phyloP scores from a whole-genome alignment of 2,888 invertebrate genomes.

The Tiliacea citrago region DNA sequence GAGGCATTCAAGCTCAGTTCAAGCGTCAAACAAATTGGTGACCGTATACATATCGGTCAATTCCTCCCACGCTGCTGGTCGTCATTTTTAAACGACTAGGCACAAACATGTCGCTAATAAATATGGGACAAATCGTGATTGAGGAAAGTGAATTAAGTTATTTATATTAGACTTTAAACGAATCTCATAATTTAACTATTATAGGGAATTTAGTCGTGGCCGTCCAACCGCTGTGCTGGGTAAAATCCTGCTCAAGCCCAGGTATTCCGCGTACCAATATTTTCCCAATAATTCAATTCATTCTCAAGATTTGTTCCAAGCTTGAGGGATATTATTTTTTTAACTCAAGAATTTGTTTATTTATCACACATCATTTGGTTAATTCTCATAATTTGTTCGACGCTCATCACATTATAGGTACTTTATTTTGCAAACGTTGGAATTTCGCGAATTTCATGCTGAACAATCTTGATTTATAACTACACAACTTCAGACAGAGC shows the following conservation, averaged over 20 bases:
- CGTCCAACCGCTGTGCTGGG: background rate
- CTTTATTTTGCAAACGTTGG: constrained; percentile 23
- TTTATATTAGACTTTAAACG: background rate
- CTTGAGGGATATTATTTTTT: background rate
- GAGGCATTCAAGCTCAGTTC: no score
- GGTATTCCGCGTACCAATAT: background rate
- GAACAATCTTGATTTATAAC: constrained; percentile 45
- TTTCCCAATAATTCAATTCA: background rate
- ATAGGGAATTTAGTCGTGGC: no score
- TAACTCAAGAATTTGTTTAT: background rate
- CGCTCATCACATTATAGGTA: constrained; percentile 14
- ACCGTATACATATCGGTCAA: constrained; percentile 23
- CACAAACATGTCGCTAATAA: constrained; percentile 21
- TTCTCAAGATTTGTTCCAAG: background rate
- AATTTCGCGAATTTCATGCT: constrained; percentile 21
- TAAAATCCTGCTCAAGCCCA: background rate
- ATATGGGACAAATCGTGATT: constrained; percentile 8
- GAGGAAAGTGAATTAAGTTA: background rate
- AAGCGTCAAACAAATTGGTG: background rate
- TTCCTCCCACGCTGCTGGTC: constrained; percentile 2
- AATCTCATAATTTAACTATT: background rate
- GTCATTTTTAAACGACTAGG: constrained; percentile 14
- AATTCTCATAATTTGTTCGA: constrained; percentile 36
- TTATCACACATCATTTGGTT: background rate
- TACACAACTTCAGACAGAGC: constrained; percentile 29